These are phyloP conservation scores for Leptinotarsa undecemlineata DNA, from an alignment of 1,140 invertebrate genomes.

Conservation along the genomic window DNA sequence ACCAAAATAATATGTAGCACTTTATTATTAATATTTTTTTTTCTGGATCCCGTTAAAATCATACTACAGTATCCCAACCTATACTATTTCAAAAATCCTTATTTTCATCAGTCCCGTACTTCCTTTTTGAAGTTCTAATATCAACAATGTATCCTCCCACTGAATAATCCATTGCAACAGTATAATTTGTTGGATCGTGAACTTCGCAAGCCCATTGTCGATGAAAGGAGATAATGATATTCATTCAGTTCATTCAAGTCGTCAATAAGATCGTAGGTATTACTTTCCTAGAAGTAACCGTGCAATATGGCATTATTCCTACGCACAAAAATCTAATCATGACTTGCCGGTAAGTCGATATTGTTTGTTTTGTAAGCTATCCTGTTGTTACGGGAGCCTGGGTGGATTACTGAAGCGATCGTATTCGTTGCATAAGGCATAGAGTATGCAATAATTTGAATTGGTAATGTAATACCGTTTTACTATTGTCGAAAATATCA, in stretches of 20 bases:
- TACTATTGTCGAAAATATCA: no score
- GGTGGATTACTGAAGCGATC: neutral
- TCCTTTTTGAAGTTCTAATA: no score
- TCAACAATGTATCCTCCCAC: neutral
- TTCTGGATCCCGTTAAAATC: no score
- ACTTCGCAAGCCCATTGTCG: constrained; percentile 1
- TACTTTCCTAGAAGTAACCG: constrained; percentile 7
- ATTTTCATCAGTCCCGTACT: no score
- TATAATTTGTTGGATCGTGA: constrained; percentile 8
- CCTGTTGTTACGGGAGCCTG: constrained; percentile 1
- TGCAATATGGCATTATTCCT: constrained; percentile 1
- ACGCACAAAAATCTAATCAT: constrained; percentile 6
- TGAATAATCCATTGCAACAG: constrained; percentile 2
- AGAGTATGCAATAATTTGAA: no score
- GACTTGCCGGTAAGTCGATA: constrained; percentile 4
- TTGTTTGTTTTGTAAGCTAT: constrained; percentile 6
- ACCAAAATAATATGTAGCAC: no score
- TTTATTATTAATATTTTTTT: no score
- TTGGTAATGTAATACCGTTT: no score
- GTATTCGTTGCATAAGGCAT: neutral
- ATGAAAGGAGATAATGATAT: constrained; percentile 6
- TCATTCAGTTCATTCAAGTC: constrained; percentile 8
- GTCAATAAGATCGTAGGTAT: constrained; percentile 6
- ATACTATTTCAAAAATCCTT: no score
- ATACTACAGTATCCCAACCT: no score